phyloP scores from a whole-genome alignment of 1,140 invertebrate genomes.

The Scaptomyza montana region DNA sequence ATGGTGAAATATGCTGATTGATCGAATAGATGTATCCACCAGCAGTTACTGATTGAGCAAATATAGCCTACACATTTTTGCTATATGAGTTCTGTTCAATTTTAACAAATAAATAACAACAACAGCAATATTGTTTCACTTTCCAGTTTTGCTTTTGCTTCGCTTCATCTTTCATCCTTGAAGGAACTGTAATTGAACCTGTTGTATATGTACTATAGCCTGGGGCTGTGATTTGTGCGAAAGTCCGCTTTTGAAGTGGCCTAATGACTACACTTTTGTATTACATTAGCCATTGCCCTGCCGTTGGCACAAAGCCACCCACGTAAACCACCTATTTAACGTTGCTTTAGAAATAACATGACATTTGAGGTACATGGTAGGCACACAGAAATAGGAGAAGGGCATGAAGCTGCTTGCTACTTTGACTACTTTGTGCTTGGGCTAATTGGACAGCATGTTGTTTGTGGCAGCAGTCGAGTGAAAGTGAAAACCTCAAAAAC shows the following conservation, averaged over 20 bases:
- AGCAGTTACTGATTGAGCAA: background rate
- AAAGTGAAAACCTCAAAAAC: conserved; percentile 26
- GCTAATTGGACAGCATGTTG: conserved; percentile 61
- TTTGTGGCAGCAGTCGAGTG: conserved; percentile 12
- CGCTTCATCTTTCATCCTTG: conserved; percentile 3
- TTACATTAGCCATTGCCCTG: conserved; percentile 22
- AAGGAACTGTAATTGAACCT: conserved; percentile 31
- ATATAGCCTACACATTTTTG: background rate
- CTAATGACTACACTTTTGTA: conserved; percentile 40
- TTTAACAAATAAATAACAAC: too few species aligned
- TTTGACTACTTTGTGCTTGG: conserved; percentile 8
- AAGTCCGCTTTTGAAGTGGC: conserved; percentile 46
- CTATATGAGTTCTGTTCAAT: too few species aligned
- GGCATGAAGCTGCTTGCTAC: conserved; percentile 2
- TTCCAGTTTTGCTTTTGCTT: background rate
- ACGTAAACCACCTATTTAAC: too few species aligned
- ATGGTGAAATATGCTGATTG: background rate
- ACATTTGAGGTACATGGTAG: conserved; percentile 49
- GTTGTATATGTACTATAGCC: background rate
- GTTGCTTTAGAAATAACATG: conserved; percentile 35
- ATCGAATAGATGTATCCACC: background rate
- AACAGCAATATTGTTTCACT: background rate
- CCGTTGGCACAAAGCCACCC: background rate
- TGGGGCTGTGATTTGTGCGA: conserved; percentile 11
- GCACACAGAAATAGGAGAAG: background rate